Evolutionary conservation across 2,888 invertebrate species (phyloP), one percentile per base, ranked within the genome.

Genomic region (Punctoribates punctum): DNA sequence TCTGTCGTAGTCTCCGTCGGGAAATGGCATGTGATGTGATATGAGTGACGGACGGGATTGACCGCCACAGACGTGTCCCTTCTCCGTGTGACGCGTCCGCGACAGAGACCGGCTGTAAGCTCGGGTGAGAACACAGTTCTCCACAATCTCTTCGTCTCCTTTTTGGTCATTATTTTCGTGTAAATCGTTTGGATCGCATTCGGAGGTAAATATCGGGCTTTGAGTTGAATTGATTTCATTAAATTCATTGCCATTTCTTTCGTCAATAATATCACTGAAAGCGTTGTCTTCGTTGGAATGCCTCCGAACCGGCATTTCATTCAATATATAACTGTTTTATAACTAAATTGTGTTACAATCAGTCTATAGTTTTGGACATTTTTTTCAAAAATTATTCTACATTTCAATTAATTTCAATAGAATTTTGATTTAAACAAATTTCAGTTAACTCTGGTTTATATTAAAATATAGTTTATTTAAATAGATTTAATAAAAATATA

Each of bases 281-380:
- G 11, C 11, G 20, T 42, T 67, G 67, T 67, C 20, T 38, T 42
- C 67, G 1, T 42, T 42, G 11, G 23, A 42, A 8, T 42, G 6
- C 27, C 34, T 34, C 20, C 38, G 15, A 34, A 25, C 60, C 42
- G 75, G 34, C 15, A 60, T 73, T 42, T 79, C 77, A 70, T 48
- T 57, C 11, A 34, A 62, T 77, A 75, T 42, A 3, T 27, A 60
- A 57, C 9, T 25, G 8, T 23, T 57, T 57, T 57, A 2, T 65
- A 25, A 67, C 38, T 67, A 38, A 60, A 20, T 42, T 67, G 23
- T 20, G 23, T 38, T 2, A 42, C 42, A 67, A 67, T 67, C 42
- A 67, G n/a, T 67, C 23, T 20, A 65, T n/a, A 17, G 4, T 51
- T 51, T 51, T 51, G 51, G 20, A 20, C 20, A 51, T 51, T 51